phyloP scores from a whole-genome alignment of 1,140 invertebrate genomes.

The Microplitis demolitor region DNA sequence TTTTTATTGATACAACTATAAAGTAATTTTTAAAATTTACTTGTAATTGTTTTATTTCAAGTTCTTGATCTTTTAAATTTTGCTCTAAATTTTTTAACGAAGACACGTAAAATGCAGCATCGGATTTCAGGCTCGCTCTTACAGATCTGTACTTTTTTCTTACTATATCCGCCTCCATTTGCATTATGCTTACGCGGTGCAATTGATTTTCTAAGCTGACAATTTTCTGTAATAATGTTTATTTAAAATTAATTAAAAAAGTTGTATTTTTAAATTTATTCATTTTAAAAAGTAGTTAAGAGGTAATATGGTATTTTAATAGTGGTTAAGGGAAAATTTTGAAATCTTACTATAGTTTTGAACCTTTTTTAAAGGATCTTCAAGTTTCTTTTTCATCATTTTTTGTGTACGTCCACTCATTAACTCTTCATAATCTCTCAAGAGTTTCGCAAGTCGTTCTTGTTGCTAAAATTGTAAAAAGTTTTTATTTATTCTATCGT shows the following conservation, averaged over 20 bases:
- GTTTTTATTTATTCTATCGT: background rate
- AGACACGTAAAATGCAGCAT: conserved; percentile 74
- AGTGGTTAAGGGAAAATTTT: background rate
- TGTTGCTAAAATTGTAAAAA: conserved; percentile 46
- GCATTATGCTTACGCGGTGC: conserved; percentile 76
- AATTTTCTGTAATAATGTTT: conserved; percentile 63
- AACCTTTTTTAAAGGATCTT: conserved; percentile 53
- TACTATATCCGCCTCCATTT: conserved; percentile 78
- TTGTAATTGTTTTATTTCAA: conserved; percentile 71
- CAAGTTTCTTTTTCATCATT: conserved; percentile 50
- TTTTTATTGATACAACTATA: background rate
- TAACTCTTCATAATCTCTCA: conserved; percentile 67
- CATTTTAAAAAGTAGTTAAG: background rate
- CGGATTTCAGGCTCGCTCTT: conserved; percentile 70
- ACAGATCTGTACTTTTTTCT: conserved; percentile 77
- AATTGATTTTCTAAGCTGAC: conserved; percentile 71
- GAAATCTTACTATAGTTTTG: conserved; percentile 31
- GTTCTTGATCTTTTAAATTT: conserved; percentile 68
- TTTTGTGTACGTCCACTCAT: conserved; percentile 55
- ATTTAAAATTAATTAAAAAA: background rate
- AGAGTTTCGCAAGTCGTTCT: conserved; percentile 61
- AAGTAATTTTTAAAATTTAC: conserved; percentile 30
- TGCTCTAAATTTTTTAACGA: conserved; percentile 71
- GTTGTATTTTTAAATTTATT: background rate
- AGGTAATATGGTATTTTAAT: background rate